phyloP scores from a whole-genome alignment of 1,140 invertebrate genomes.

The Chymomyza costata region DNA sequence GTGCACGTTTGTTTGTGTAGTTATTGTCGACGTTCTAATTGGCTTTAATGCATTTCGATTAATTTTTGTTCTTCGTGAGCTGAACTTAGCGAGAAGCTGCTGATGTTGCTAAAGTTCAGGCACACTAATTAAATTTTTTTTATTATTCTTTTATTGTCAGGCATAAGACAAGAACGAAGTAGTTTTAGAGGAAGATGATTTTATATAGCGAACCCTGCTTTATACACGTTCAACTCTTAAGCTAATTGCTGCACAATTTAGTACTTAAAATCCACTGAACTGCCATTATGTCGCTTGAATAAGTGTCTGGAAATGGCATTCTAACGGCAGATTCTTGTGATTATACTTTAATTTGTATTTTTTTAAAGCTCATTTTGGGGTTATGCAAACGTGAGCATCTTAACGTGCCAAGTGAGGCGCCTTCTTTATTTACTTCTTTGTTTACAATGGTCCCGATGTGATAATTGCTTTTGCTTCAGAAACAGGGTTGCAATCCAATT shows the following conservation, averaged over 20 bases:
- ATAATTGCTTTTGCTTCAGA: too few species aligned
- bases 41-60: constrained; percentile 63
- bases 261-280: constrained; percentile 40
- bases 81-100: too few species aligned
- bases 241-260: constrained; percentile 57
- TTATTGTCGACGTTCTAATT: constrained; percentile 40
- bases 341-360: too few species aligned
- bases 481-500: too few species aligned
- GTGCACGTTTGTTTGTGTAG: constrained; percentile 3
- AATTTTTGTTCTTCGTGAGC: constrained; percentile 37
- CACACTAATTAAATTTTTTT: constrained; percentile 67
- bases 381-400: too few species aligned
- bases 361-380: too few species aligned
- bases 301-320: constrained; percentile 9
- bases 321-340: too few species aligned
- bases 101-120: constrained; percentile 45
- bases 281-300: constrained; percentile 29
- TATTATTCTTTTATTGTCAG: constrained; percentile 20
- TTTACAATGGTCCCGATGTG: too few species aligned
- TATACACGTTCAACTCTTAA: constrained; percentile 19
- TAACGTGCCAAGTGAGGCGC: too few species aligned
- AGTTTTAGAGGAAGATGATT: constrained; percentile 4
- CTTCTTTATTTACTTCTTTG: too few species aligned
- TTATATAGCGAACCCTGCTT: background rate
- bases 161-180: constrained; percentile 18